phyloP scores from a whole-genome alignment of 2,113 vertebrate genomes.

The Melanerpes aurifrons region DNA sequence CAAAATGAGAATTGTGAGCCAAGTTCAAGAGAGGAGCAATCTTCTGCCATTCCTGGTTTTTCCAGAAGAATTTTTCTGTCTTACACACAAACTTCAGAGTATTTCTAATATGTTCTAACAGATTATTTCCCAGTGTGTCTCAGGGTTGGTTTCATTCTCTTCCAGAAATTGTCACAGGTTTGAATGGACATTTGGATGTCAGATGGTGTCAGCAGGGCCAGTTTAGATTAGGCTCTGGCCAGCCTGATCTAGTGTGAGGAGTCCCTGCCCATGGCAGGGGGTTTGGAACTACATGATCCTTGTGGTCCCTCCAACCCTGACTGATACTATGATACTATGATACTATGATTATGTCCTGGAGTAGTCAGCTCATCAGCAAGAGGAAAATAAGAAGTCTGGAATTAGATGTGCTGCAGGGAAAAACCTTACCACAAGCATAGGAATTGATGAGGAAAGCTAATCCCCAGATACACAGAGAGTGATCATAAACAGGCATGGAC shows the following conservation, averaged over 20 bases:
- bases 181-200: not conserved
- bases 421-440: not conserved
- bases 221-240: not conserved
- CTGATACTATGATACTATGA: too few relatives aligned
- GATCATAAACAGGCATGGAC: not conserved
- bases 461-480: not conserved
- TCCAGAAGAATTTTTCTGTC: not conserved
- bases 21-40: not conserved
- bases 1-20: not conserved
- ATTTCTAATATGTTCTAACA: not conserved
- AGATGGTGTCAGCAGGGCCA: not conserved
- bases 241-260: too few relatives aligned
- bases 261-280: too few relatives aligned
- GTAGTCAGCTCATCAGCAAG: not conserved
- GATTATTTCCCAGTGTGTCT: not conserved
- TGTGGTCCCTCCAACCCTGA: too few relatives aligned
- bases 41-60: not conserved
- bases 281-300: too few relatives aligned
- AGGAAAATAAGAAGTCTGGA: not conserved
- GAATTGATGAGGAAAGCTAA: not conserved
- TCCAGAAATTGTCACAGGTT: not conserved
- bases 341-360: not conserved
- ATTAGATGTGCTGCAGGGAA: not conserved
- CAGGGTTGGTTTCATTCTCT: not conserved
- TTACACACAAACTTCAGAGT: not conserved